Evolutionary conservation across 2,888 invertebrate species (phyloP).

Genomic region (Balanococcus diminutus): DNA sequence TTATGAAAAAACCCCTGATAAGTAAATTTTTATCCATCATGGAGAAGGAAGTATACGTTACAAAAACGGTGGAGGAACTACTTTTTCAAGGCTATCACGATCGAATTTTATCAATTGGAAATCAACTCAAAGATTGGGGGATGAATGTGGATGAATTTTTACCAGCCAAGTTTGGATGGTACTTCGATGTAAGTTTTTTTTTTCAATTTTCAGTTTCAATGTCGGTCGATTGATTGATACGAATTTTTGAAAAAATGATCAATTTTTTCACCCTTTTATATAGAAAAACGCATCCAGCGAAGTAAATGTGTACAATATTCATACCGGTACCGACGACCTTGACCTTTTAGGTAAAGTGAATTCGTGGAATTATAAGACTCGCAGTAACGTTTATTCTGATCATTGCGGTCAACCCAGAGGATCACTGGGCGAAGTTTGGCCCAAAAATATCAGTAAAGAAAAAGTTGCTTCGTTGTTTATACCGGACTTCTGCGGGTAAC

Average conservation of each 20-base stretch:
- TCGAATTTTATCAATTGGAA: constrained; percentile 68
- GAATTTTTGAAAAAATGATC: background rate
- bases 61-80: constrained; percentile 71
- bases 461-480: constrained; percentile 72
- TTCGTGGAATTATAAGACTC: constrained; percentile 71
- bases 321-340: constrained; percentile 73
- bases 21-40: background rate
- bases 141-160: constrained; percentile 63
- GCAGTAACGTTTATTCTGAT: constrained; percentile 66
- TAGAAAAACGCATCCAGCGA: constrained; percentile 75
- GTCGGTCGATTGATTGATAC: background rate
- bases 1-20: background rate
- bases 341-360: constrained; percentile 71
- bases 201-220: too few relatives aligned
- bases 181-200: constrained; percentile 71
- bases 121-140: constrained; percentile 62
- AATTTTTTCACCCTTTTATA: constrained; percentile 58
- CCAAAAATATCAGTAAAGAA: constrained; percentile 68
- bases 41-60: constrained; percentile 65
- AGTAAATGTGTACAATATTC: constrained; percentile 75
- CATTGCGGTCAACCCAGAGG: constrained; percentile 75
- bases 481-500: constrained; percentile 80
- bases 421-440: constrained; percentile 81
- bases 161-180: constrained; percentile 83
- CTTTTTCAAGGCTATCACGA: constrained; percentile 85